phyloP scores from a whole-genome alignment of 1,140 invertebrate genomes.

The Plutomurus gul region DNA sequence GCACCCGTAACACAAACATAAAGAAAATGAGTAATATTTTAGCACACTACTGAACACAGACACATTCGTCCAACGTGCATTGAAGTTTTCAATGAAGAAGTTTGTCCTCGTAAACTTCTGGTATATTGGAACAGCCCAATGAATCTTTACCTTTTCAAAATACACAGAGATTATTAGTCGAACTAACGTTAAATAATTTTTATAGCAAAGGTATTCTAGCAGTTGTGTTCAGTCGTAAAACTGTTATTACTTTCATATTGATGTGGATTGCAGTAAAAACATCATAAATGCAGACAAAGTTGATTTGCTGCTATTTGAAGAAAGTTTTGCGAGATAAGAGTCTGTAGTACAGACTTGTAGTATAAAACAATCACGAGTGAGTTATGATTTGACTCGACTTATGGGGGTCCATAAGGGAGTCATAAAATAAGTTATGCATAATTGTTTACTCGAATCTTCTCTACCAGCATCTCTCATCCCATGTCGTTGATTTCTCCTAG shows the following conservation, averaged over 20 bases:
- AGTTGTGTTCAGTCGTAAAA: not conserved
- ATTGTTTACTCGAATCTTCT: not conserved
- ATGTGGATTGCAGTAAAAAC: not conserved
- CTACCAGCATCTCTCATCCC: not conserved
- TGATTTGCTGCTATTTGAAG: not conserved
- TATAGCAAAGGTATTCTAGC: not conserved
- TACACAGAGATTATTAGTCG: not conserved
- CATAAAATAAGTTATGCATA: not conserved
- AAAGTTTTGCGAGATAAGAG: not conserved
- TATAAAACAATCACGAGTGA: not conserved
- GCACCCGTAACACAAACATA: no score
- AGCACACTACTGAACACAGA: no score
- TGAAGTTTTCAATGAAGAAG: no score
- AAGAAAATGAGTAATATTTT: no score
- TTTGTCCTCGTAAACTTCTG: no score
- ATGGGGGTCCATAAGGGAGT: not conserved
- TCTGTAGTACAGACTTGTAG: no score
- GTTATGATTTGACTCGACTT: not conserved
- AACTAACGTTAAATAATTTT: not conserved
- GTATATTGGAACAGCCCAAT: not conserved
- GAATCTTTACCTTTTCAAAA: not conserved
- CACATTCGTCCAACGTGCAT: no score
- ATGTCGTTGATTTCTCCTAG: no score
- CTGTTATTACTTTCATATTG: not conserved
- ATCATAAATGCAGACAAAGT: not conserved